Percentiles rank a stretch among this genome's conserved stretches.
Evolutionary conservation across 2,797 vertebrate genomes (phyloP).

Genomic region (Momotus momota): DNA sequence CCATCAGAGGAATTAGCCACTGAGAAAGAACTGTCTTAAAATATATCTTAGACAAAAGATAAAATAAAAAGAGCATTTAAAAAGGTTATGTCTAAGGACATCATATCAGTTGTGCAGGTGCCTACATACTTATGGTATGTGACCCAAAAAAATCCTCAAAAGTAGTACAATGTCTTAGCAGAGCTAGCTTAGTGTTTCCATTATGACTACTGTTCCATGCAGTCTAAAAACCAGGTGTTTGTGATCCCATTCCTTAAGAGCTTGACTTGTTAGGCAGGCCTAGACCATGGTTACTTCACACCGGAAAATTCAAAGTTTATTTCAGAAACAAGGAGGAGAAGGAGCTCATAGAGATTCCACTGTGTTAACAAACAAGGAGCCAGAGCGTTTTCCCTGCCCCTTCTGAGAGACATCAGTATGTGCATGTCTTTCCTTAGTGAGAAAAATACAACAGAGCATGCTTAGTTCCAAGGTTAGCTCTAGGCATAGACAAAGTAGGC

Average conservation of each 20-base stretch:
- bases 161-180: not conserved
- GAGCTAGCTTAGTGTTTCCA: not conserved
- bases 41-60: not conserved
- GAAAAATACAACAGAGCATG: not conserved
- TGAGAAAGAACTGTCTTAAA: not conserved
- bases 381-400: not conserved
- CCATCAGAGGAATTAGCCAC: not conserved
- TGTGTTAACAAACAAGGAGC: not conserved
- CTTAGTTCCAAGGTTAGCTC: not conserved
- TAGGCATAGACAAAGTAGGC: not conserved
- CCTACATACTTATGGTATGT: not conserved
- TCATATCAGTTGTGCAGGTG: not conserved
- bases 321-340: not conserved
- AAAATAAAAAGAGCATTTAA: not conserved
- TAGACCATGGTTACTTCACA: not conserved
- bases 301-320: not conserved
- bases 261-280: not conserved
- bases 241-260: not conserved
- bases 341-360: not conserved
- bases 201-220: not conserved
- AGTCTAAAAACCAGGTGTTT: not conserved
- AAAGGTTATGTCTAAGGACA: not conserved
- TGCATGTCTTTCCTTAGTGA: not conserved
- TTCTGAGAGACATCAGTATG: not conserved
- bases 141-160: not conserved